These are phyloP conservation scores for Laticauda colubrina DNA, from an alignment of 2,113 vertebrate species.

Conservation along the genomic window DNA sequence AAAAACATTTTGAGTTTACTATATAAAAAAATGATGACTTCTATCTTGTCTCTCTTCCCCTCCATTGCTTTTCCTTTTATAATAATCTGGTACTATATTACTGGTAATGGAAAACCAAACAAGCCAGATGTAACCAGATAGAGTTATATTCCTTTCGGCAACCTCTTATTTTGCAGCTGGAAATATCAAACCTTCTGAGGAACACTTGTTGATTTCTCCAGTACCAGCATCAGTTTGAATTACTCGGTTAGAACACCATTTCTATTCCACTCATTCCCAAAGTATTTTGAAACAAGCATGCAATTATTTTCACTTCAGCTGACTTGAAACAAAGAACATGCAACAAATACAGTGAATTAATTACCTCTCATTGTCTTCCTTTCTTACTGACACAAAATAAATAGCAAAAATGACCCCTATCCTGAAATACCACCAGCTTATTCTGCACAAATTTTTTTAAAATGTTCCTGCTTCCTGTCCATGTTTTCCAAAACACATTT, in stretches of 20 bases:
- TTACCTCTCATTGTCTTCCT: neutral
- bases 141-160: neutral
- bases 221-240: neutral
- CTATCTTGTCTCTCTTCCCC: neutral
- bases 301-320: neutral
- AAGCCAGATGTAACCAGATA: neutral
- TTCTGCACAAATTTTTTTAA: neutral
- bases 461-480: neutral
- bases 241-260: neutral
- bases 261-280: neutral
- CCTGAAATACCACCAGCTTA: neutral
- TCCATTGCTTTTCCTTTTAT: neutral
- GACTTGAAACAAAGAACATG: neutral
- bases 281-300: neutral
- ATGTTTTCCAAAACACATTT: neutral
- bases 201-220: conserved; percentile 51
- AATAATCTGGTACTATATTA: neutral
- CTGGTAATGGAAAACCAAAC: neutral
- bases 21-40: neutral
- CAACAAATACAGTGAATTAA: neutral
- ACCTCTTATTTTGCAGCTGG: neutral
- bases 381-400: neutral
- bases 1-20: neutral
- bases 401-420: neutral
- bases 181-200: conserved; percentile 25